Evolutionary conservation across 2,888 invertebrate species (phyloP).

Genomic region (Campaea margaritaria): DNA sequence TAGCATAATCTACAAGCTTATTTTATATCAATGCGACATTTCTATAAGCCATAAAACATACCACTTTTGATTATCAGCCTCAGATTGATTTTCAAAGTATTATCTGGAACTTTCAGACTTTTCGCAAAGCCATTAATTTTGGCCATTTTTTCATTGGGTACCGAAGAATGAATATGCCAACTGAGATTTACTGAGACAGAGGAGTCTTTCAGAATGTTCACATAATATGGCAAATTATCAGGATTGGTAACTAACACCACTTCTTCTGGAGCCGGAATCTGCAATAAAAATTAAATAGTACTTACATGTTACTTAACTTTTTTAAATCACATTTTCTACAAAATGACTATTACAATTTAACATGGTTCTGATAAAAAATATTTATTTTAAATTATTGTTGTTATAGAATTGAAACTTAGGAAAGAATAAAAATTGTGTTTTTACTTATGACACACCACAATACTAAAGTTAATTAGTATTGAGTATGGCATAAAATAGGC

Average conservation of each 20-base stretch:
- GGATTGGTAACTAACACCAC: slow-evolving; percentile 89
- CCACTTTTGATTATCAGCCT: slow-evolving; percentile 92
- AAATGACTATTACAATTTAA: no score
- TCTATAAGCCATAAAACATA: slow-evolving; percentile 63
- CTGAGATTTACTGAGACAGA: slow-evolving; percentile 79
- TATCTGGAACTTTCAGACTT: slow-evolving; percentile 46
- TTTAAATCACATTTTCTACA: no score
- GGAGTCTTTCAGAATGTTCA: slow-evolving; percentile 86
- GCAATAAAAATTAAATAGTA: slow-evolving; percentile 41
- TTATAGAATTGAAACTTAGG: no score
- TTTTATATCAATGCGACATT: no score
- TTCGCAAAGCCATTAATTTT: slow-evolving; percentile 71
- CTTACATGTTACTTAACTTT: no score
- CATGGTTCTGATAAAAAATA: no score
- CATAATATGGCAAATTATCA: slow-evolving; percentile 87
- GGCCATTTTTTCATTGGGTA: slow-evolving; percentile 70
- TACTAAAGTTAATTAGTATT: no score
- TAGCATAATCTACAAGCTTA: no score
- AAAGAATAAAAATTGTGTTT: no score
- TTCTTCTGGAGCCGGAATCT: slow-evolving; percentile 79
- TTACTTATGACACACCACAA: no score
- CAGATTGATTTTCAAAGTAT: slow-evolving; percentile 76
- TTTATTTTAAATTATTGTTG: no score
- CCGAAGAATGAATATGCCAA: slow-evolving; percentile 88
- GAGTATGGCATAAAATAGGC: no score